These are phyloP conservation scores for Leptinotarsa defecta DNA, from an alignment of 1,140 invertebrate genomes.

Conservation along the genomic window DNA sequence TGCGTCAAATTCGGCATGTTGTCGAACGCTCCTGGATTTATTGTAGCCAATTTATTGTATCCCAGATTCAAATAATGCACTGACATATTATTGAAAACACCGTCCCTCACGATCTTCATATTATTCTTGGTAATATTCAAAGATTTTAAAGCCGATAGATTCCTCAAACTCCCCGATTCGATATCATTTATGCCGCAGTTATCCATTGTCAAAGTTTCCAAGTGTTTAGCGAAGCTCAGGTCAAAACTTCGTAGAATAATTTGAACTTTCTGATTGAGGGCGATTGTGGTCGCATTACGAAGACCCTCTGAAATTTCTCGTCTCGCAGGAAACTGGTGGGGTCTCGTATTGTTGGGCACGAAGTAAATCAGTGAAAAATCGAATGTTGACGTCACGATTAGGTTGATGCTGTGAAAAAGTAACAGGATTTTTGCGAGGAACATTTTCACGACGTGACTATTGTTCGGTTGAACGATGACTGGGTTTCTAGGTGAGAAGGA, in stretches of 20 bases:
- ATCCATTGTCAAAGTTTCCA: constrained; percentile 19
- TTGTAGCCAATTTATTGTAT: constrained; percentile 20
- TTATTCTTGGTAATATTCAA: constrained; percentile 22
- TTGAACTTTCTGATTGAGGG: constrained; percentile 22
- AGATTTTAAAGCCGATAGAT: constrained; percentile 4
- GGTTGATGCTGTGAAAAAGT: neutral
- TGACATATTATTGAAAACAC: constrained; percentile 22
- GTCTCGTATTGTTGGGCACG: constrained; percentile 5
- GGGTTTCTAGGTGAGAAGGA: constrained; percentile 13
- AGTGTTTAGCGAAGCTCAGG: constrained; percentile 19
- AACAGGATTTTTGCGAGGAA: constrained; percentile 10
- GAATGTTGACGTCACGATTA: constrained; percentile 7
- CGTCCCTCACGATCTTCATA: constrained; percentile 25
- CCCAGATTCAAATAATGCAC: constrained; percentile 22
- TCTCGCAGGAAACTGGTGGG: constrained; percentile 9
- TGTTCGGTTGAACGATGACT: neutral
- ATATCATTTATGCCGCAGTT: constrained; percentile 25
- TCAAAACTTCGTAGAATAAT: constrained; percentile 25
- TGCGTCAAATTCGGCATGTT: constrained; percentile 20
- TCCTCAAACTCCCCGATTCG: constrained; percentile 25
- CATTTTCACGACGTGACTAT: neutral
- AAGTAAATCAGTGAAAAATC: constrained; percentile 24
- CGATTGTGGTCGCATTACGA: constrained; percentile 15
- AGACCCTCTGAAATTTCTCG: constrained; percentile 12
- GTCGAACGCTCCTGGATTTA: constrained; percentile 23